Evolutionary conservation across 37 sponge, comb jelly and placozoan genomes (phyloP).

Genomic region (Crambe crambe): DNA sequence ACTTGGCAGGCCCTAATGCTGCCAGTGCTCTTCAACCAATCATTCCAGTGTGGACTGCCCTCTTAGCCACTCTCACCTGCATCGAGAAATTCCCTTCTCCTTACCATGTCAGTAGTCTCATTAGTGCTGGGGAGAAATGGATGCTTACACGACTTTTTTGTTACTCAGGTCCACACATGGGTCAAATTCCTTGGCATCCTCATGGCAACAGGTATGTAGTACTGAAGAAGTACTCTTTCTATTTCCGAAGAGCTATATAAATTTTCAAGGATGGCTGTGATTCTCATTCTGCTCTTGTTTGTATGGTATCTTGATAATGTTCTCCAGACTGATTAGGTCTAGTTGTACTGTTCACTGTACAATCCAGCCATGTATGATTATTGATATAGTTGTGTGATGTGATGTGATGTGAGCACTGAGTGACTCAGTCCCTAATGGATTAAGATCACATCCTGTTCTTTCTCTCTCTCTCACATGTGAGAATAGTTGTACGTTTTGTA

Average conservation of each 20-base stretch:
- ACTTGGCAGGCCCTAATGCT: constrained; percentile 65
- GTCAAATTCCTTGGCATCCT: constrained; percentile 63
- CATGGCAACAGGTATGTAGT: constrained; percentile 58
- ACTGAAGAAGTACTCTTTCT: background rate
- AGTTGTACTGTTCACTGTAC: no score
- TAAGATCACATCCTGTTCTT: no score
- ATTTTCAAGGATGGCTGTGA: no score
- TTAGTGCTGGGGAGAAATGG: background rate
- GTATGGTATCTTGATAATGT: no score
- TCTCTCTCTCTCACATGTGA: no score
- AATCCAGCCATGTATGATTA: no score
- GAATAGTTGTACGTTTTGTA: no score
- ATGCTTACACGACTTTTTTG: background rate
- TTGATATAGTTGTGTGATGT: no score
- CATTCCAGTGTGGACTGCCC: constrained; percentile 40
- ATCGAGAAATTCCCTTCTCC: constrained; percentile 27
- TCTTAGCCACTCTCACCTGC: constrained; percentile 21
- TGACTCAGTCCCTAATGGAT: no score
- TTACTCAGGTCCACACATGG: constrained; percentile 44
- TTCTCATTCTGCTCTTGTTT: no score
- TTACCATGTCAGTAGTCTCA: background rate
- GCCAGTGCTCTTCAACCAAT: constrained; percentile 68
- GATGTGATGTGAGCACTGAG: no score
- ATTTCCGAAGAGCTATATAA: background rate
- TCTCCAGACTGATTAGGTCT: no score